phyloP scores from a whole-genome alignment of 2,797 vertebrate genomes.

The Tolypeutes matacus region DNA sequence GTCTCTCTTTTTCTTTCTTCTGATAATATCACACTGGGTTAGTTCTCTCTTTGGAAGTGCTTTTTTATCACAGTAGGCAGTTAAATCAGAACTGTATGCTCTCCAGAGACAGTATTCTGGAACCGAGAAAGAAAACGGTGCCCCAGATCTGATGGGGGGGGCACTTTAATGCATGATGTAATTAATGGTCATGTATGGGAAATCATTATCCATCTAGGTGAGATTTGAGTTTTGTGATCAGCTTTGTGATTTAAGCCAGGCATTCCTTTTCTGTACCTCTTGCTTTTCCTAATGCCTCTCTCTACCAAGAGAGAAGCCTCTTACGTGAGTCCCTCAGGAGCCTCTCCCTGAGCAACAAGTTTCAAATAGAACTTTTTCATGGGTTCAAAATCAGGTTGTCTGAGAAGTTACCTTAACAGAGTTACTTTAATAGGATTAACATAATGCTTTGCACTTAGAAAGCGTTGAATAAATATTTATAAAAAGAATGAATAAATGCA shows the following conservation, averaged over 20 bases:
- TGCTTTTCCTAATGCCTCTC: background rate
- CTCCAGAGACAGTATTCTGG: background rate
- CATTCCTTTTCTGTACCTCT: background rate
- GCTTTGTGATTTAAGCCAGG: background rate
- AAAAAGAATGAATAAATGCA: constrained; percentile 12
- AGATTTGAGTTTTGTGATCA: background rate
- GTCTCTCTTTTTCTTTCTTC: background rate
- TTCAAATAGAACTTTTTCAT: background rate
- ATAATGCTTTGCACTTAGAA: background rate
- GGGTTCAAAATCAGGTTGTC: background rate
- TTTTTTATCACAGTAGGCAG: background rate
- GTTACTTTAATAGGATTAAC: background rate
- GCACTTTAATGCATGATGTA: background rate
- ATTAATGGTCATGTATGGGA: background rate
- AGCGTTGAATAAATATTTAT: constrained; percentile 6
- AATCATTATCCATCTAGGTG: background rate
- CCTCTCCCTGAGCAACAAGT: background rate
- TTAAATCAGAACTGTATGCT: background rate
- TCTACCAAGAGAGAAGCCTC: background rate
- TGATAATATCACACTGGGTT: background rate
- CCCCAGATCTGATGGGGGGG: background rate
- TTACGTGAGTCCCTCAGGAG: background rate
- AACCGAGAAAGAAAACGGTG: background rate
- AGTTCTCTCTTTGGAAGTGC: background rate
- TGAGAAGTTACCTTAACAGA: constrained; percentile 34